Base-by-base conservation (phyloP, 2,113 vertebrate species). In the Anseranas semipalmata region DNA sequence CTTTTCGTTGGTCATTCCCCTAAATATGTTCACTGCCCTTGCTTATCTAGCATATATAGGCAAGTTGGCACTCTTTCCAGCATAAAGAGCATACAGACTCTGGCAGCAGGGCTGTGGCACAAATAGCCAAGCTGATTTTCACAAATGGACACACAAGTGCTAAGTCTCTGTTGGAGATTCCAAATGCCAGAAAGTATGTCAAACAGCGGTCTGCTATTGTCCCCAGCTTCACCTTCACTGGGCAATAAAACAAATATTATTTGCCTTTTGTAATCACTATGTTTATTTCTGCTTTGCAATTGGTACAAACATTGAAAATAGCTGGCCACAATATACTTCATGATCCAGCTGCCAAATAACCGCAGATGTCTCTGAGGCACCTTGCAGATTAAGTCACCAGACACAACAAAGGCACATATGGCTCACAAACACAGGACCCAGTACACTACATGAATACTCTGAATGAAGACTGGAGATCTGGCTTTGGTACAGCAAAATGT, bases 221-320 rank as follows among this genome's bases (percentile, higher is more conserved):
- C 43, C 22, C 62, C 80, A 90, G 30, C 80, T 84, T 94, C 87
- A 81, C 50, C 56, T 94, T 88, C 32, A 65, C 58, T 87, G 35
- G 46, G 21, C 35, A 87, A 60, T 56, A 87, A 84, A 89, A 71
- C 35, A 58, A 74, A 19, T 75, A 43, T 43, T 83, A 70, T 77
- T 92, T 93, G 32, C 33, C 32, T 90, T 95, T 71, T 56, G n/a
- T 75, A 92, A 94, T 86, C 43, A 52, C 12, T 58, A 27, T 63
- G 50, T 95, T 95, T 92, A 91, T 92, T 93, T 94, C 89, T 84
- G 25, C 59, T 91, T 95, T 87, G 33, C 28, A 43, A 46, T 92
- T 85, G 56, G 68, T 67, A 22, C 20, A 95, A 95, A 84, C 41
- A 84, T 39, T 67, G 70, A 91, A 92, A 93, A 89, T 84, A 81